phyloP scores from a whole-genome alignment of 2,888 invertebrate genomes.

The Calameuta filiformis region DNA sequence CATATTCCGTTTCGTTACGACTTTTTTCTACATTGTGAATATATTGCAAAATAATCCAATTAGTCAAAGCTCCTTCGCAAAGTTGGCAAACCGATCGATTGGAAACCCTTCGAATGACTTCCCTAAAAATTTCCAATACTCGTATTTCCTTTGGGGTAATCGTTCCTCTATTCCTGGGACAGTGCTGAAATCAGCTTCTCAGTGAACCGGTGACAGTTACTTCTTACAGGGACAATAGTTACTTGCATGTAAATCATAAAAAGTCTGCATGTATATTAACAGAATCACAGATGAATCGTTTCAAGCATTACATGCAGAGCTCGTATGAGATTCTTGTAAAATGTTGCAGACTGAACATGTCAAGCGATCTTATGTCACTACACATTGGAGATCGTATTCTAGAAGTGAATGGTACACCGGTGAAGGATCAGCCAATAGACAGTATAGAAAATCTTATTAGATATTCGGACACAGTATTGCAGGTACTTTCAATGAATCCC shows the following conservation, averaged over 20 bases:
- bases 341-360: conserved; percentile 79
- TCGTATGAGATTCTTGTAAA: background rate
- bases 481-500: conserved; percentile 68
- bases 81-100: background rate
- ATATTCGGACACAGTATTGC: conserved; percentile 78
- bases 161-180: background rate
- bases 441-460: conserved; percentile 81
- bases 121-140: background rate
- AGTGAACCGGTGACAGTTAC: background rate
- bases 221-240: background rate
- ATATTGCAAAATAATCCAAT: background rate
- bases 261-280: background rate
- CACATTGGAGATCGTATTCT: conserved; percentile 93
- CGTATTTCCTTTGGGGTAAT: background rate
- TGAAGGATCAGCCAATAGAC: conserved; percentile 82
- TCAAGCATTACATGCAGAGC: background rate
- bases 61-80: background rate
- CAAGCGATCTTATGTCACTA: conserved; percentile 83
- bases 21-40: background rate
- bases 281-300: background rate
- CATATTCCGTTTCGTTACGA: background rate
- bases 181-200: background rate
- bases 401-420: conserved; percentile 92
- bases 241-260: background rate
- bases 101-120: background rate